Conservation (phyloP, 2,113 vertebrate genomes). For the Tetraodon nigroviridis region DNA sequence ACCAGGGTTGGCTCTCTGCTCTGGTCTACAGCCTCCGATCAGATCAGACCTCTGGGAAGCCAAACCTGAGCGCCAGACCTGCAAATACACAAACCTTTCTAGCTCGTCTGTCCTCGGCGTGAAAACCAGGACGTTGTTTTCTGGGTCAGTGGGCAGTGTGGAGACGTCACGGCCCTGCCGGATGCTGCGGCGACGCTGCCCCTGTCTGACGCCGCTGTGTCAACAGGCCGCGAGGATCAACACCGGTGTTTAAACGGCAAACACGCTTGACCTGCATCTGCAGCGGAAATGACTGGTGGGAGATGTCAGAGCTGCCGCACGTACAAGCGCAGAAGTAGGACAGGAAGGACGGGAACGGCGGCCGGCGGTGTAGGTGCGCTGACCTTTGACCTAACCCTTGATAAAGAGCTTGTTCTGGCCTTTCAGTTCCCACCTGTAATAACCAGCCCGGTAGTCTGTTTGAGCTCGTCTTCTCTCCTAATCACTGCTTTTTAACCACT, state of each 20-base stretch:
- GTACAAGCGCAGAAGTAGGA: too few species aligned
- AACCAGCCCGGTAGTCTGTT: not conserved
- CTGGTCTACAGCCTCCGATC: too few species aligned
- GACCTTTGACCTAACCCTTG: not conserved
- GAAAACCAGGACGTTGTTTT: slow-evolving; percentile 30
- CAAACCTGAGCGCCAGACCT: too few species aligned
- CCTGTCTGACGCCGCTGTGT: slow-evolving; percentile 19
- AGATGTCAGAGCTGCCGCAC: too few species aligned
- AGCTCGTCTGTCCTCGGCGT: slow-evolving; percentile 20
- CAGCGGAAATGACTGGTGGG: not conserved
- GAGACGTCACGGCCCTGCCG: slow-evolving; percentile 45
- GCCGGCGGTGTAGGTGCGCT: too few species aligned
- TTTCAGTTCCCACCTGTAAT: too few species aligned
- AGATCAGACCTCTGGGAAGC: too few species aligned
- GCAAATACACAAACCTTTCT: not conserved
- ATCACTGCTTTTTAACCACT: not conserved
- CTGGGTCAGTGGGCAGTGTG: slow-evolving; percentile 46
- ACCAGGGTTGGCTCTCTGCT: too few species aligned
- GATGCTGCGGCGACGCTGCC: slow-evolving; percentile 27
- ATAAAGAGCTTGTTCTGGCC: too few species aligned
- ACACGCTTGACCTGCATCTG: slow-evolving; percentile 17
- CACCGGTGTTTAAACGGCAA: not conserved
- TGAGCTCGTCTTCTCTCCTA: not conserved
- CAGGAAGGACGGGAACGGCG: too few species aligned
- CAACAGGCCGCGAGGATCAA: not conserved